A percentile compares a stretch with the other conserved stretches of the same genome.
phyloP scores from a whole-genome alignment of 2,113 vertebrate species.

The Ciconia stormi region DNA sequence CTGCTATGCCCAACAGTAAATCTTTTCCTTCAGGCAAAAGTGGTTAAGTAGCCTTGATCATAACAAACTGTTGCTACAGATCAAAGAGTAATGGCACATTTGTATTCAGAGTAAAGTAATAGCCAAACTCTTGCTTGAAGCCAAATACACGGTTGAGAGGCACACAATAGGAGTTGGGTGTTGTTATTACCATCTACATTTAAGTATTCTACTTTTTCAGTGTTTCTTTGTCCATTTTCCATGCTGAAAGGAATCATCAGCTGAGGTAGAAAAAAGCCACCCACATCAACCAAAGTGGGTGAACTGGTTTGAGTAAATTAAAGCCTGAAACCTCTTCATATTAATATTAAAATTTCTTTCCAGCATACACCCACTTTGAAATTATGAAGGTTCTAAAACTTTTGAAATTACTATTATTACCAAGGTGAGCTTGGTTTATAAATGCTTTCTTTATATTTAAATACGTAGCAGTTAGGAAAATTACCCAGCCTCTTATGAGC shows the following conservation, averaged over 20 bases:
- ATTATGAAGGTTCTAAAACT: background rate
- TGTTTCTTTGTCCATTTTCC: background rate
- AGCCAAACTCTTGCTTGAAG: background rate
- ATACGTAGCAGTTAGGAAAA: background rate
- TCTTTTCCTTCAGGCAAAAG: background rate
- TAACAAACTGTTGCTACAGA: slow-evolving; percentile 1
- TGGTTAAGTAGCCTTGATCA: background rate
- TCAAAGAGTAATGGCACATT: slow-evolving; percentile 4
- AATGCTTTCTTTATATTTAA: slow-evolving; percentile 6
- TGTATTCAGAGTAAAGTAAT: background rate
- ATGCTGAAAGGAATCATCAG: background rate
- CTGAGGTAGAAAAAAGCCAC: background rate
- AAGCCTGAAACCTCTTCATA: background rate
- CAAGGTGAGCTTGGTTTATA: background rate
- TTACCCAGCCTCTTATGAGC: background rate
- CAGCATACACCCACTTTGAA: background rate
- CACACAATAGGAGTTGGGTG: background rate
- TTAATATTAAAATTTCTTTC: background rate
- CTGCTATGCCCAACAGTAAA: background rate
- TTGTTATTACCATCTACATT: background rate
- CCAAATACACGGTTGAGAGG: background rate
- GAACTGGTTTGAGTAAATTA: background rate
- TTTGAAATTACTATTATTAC: background rate
- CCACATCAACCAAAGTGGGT: background rate
- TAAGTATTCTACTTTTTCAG: background rate